These are phyloP conservation scores for Drosophila paranaensis DNA, from an alignment of 2,888 invertebrate species.

Conservation along the genomic window DNA sequence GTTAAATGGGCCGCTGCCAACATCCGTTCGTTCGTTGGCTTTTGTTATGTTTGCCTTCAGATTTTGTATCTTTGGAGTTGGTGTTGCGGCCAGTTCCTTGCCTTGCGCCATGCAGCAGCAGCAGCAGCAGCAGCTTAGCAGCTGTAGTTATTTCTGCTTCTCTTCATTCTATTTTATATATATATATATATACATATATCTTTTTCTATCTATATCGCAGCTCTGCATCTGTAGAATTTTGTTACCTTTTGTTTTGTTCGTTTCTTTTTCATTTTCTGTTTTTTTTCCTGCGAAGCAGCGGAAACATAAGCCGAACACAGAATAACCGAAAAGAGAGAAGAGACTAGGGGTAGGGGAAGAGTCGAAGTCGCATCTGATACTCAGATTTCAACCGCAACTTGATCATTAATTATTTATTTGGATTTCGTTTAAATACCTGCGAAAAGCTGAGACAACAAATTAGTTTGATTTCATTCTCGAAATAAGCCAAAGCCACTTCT, in stretches of 20 bases:
- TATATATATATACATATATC: neutral
- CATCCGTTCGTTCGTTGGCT: conserved; percentile 56
- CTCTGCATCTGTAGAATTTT: conserved; percentile 40
- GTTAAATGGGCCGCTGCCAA: conserved; percentile 51
- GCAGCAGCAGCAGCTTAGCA: conserved; percentile 17
- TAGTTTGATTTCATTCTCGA: conserved; percentile 38
- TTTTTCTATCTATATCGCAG: conserved; percentile 17
- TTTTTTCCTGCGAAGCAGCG: conserved; percentile 21
- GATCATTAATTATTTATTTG: conserved; percentile 54
- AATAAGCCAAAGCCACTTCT: conserved; percentile 18
- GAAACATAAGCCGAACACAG: conserved; percentile 9
- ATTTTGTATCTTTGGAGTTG: conserved; percentile 67
- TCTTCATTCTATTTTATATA: neutral
- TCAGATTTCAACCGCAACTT: conserved; percentile 40
- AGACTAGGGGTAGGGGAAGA: neutral
- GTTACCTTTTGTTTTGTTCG: conserved; percentile 22
- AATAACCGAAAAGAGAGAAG: neutral
- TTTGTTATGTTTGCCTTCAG: conserved; percentile 55
- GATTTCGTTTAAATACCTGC: conserved; percentile 46
- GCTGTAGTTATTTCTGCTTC: conserved; percentile 30
- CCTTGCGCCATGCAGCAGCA: conserved; percentile 12
- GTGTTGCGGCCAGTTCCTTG: conserved; percentile 53
- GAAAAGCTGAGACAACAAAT: conserved; percentile 30
- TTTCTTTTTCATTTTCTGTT: neutral
- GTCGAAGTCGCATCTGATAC: neutral